These are phyloP conservation scores for Rhombomys opimus DNA, from an alignment of 2,113 vertebrate genomes.

Conservation along the genomic window DNA sequence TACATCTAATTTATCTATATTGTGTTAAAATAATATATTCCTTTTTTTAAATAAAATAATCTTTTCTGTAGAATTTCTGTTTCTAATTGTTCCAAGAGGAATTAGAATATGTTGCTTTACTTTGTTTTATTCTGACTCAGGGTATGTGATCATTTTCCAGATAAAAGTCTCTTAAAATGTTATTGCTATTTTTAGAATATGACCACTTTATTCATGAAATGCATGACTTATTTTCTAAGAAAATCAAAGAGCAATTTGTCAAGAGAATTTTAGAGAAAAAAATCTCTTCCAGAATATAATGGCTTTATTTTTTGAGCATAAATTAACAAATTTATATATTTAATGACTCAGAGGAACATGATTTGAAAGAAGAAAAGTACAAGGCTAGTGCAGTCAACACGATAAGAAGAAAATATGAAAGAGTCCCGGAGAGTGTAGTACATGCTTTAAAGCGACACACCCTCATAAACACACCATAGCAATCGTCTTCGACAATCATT, in stretches of 20 bases:
- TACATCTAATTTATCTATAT: conserved; percentile 51
- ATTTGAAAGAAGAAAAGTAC: conserved; percentile 82
- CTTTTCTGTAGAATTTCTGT: not conserved
- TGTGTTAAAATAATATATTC: conserved; percentile 23
- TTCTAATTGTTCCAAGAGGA: conserved; percentile 5
- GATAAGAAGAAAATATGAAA: conserved; percentile 80
- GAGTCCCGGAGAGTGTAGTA: conserved; percentile 79
- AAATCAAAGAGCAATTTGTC: not conserved
- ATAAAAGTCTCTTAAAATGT: conserved; percentile 19
- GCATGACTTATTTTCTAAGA: not conserved
- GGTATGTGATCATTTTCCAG: conserved; percentile 10
- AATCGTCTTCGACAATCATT: conserved; percentile 80
- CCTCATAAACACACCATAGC: conserved; percentile 68
- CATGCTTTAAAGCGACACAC: conserved; percentile 70
- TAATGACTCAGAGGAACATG: conserved; percentile 83
- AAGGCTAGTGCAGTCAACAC: conserved; percentile 79
- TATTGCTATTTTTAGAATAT: not conserved
- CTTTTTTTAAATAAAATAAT: not conserved
- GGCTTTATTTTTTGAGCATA: conserved; percentile 84
- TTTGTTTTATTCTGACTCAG: conserved; percentile 7
- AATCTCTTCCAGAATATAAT: conserved; percentile 53
- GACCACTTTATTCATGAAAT: conserved; percentile 16
- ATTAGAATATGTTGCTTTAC: not conserved
- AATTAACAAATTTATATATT: conserved; percentile 85
- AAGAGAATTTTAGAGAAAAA: not conserved